phyloP scores from a whole-genome alignment of 2,113 vertebrate species.

The human (Homo sapiens) region DNA sequence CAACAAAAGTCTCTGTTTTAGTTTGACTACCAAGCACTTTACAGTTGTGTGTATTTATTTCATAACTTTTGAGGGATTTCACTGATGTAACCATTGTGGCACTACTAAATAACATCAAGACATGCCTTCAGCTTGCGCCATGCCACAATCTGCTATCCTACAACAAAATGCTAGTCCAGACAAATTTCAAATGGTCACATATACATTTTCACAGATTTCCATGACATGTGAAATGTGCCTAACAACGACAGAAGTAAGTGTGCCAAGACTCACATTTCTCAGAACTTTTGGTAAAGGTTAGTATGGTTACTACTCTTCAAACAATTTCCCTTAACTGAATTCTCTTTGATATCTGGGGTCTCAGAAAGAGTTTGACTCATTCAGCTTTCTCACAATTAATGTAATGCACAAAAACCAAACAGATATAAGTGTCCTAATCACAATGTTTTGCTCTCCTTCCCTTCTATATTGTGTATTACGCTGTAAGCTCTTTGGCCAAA shows the following conservation, averaged over 20 bases:
- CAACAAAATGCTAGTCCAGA: neutral
- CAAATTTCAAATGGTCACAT: neutral
- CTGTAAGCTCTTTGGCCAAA: neutral
- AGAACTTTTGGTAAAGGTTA: conserved; percentile 35
- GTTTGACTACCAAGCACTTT: neutral
- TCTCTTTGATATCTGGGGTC: conserved; percentile 57
- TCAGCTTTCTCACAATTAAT: neutral
- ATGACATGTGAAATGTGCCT: neutral
- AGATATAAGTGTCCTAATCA: neutral
- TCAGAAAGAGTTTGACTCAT: conserved; percentile 27
- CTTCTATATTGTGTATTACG: neutral
- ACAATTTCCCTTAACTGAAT: neutral
- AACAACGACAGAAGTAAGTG: neutral
- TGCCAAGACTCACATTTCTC: neutral
- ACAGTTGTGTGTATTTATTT: neutral
- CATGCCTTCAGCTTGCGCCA: neutral
- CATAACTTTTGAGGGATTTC: neutral
- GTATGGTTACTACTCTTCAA: neutral
- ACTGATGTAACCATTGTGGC: neutral
- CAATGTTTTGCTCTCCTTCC: neutral
- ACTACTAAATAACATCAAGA: neutral
- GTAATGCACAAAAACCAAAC: neutral
- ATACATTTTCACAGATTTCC: neutral
- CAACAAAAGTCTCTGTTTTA: neutral
- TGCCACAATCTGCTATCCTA: neutral